Evolutionary conservation across 2,888 invertebrate genomes (phyloP).

Genomic region (Cheilosia impressa): DNA sequence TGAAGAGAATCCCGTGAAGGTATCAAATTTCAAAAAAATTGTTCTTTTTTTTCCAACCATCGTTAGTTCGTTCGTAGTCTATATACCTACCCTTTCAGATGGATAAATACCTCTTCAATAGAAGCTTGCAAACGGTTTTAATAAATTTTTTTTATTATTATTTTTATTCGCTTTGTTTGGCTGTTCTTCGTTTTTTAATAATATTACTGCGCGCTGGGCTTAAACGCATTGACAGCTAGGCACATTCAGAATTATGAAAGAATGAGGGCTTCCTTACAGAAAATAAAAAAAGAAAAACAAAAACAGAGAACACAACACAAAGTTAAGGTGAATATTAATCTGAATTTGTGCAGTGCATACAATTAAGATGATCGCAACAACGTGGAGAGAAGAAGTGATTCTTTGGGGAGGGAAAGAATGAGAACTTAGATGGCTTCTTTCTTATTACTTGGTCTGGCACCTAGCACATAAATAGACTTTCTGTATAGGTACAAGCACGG

Average conservation of each 20-base stretch:
- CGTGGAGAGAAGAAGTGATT: not conserved
- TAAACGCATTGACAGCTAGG: conserved; percentile 75
- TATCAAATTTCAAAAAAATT: conserved; percentile 73
- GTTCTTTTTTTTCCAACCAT: conserved; percentile 57
- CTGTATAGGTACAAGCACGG: too few species aligned
- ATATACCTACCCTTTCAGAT: conserved; percentile 63
- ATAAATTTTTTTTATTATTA: conserved; percentile 22
- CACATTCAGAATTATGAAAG: conserved; percentile 36
- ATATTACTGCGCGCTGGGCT: conserved; percentile 76
- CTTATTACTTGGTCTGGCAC: not conserved
- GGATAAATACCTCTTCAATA: conserved; percentile 68
- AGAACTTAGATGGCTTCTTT: not conserved
- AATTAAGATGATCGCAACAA: conserved; percentile 61
- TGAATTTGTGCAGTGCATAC: conserved; percentile 39
- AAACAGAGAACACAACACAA: conserved; percentile 24
- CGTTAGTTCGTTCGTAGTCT: conserved; percentile 65
- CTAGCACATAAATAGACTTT: too few species aligned
- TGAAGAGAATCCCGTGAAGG: conserved; percentile 68
- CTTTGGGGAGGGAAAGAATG: not conserved
- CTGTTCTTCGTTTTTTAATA: conserved; percentile 50
- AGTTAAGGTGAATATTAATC: conserved; percentile 69
- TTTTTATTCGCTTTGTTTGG: conserved; percentile 46
- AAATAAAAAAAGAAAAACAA: not conserved
- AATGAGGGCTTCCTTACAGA: conserved; percentile 56
- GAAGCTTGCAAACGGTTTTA: conserved; percentile 65